Evolutionary conservation across 2,888 invertebrate species (phyloP).

Genomic region (Melanophora roralis): DNA sequence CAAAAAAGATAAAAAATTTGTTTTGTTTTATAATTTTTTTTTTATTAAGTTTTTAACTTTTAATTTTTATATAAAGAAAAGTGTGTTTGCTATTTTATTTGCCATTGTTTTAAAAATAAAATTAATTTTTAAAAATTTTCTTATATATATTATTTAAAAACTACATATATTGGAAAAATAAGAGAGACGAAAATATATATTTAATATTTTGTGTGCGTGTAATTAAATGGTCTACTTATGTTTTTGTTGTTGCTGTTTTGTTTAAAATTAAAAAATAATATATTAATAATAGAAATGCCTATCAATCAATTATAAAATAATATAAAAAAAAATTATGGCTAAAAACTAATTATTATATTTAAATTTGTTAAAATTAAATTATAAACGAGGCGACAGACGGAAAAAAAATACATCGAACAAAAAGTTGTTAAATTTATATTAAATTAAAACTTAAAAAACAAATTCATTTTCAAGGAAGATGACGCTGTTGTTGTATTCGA

Average conservation of each 20-base stretch:
- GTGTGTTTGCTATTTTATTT: constrained; percentile 52
- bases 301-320: constrained; percentile 23
- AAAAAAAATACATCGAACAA: constrained; percentile 54
- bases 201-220: constrained; percentile 1
- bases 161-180: too few relatives aligned
- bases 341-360: constrained; percentile 27
- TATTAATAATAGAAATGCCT: constrained; percentile 20
- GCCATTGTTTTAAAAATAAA: constrained; percentile 19
- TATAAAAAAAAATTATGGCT: constrained; percentile 19
- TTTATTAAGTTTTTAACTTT: neutral
- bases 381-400: constrained; percentile 45
- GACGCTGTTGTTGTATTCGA: constrained; percentile 30
- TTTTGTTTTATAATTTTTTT: constrained; percentile 36
- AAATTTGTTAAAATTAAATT: constrained; percentile 24
- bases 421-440: constrained; percentile 23
- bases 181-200: constrained; percentile 19
- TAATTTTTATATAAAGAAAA: neutral
- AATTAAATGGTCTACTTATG: constrained; percentile 27
- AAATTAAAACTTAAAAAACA: constrained; percentile 58
- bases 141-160: constrained; percentile 47
- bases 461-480: constrained; percentile 50
- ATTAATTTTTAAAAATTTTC: constrained; percentile 46
- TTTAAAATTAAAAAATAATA: constrained; percentile 35
- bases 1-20: constrained; percentile 17
- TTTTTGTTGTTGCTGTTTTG: constrained; percentile 23